phyloP scores from a whole-genome alignment of 2,797 vertebrate genomes.

The Notoglanidium macrostoma region DNA sequence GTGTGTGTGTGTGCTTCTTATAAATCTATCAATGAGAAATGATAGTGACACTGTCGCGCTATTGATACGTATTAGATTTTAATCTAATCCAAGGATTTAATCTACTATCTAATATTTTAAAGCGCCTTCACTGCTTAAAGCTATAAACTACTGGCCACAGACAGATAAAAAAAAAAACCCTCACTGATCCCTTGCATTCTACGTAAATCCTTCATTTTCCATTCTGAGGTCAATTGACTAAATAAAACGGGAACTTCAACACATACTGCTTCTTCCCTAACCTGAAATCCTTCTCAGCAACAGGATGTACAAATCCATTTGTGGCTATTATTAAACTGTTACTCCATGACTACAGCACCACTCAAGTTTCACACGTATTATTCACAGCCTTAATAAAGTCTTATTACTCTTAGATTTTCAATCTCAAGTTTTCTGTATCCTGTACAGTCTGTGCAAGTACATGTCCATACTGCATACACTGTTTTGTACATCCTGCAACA shows the following conservation, averaged over 20 bases:
- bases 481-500: not conserved
- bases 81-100: no score
- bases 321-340: not conserved
- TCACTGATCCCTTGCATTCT: not conserved
- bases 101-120: not conserved
- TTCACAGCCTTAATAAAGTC: not conserved
- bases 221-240: not conserved
- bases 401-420: not conserved
- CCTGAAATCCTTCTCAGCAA: not conserved
- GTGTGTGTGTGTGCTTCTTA: not conserved
- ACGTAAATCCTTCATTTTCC: not conserved
- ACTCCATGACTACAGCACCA: not conserved
- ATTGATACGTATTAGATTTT: not conserved
- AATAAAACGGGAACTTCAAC: not conserved
- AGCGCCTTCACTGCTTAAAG: not conserved
- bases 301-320: not conserved
- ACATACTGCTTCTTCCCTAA: not conserved
- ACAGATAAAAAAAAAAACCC: not conserved
- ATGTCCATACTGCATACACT: not conserved
- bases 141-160: not conserved
- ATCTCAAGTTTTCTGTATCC: not conserved
- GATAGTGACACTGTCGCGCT: not conserved
- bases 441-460: not conserved
- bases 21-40: not conserved
- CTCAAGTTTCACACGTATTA: slow-evolving; percentile 3